Base-by-base conservation (phyloP, 1,140 invertebrate species). In the Drosophila erecta region DNA sequence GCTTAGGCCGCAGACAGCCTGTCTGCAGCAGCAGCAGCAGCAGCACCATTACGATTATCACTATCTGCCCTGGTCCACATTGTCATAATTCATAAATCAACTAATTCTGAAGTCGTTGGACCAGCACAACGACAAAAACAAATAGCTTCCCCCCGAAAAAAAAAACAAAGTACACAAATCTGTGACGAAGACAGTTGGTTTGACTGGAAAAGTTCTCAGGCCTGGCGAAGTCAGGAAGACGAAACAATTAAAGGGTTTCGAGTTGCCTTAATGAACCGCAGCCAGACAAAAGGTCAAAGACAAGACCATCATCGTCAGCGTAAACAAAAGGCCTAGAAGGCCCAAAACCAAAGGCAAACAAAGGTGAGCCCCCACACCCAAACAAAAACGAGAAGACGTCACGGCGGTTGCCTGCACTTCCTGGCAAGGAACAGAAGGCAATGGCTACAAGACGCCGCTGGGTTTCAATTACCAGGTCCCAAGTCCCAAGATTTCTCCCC, bases 51-150 rank as follows among this genome's bases (percentile, higher is more conserved):
- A 30, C 27, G 6, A 30, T 30, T 30, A 30, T 27, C 20, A 51
- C 50, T 50, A 35, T 66, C 61, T 69, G 73, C 38, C 55, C 49
- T 64, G 77, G 60, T 86, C 78, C 71, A 74, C 76, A 89, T 86
- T 80, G 85, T 90, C 87, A 90, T 90, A 90, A 90, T 90, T 90
- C 87, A 90, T 90, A 90, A 90, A 90, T 90, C 87, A 90, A 90
- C 81, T 80, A 90, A 90, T 90, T 90, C 81, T 76, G 67, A 65
- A 86, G 79, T 89, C 69, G 77, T 70, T 56, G 46, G 54, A 17
- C 67, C 55, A 60, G 56, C 72, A 73, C 14, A 55, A 41, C 38
- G 44, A 57, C 51, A 70, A 38, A 69, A 74, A 84, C 74, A 89
- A 84, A 83, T 83, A 87, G 76, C 76, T 67, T 11, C 44, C 22